Base-by-base conservation (phyloP, 2,113 vertebrate species). In the Psilopogon haemacephalus region DNA sequence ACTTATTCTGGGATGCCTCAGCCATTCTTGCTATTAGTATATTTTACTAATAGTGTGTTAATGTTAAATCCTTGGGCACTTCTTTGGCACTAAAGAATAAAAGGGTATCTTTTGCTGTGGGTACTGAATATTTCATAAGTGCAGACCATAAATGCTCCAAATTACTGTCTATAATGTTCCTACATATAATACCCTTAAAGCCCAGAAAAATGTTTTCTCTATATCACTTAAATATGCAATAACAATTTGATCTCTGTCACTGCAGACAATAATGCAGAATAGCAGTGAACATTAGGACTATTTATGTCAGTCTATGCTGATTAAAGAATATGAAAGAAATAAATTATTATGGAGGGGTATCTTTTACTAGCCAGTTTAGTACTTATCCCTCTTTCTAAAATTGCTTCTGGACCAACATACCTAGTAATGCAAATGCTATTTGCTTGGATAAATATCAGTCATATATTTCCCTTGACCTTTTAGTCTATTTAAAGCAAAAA, bases 401-500 rank as follows among this genome's bases (percentile, higher is more conserved):
- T 84, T 72, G 59, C 78, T 69, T 80, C 40, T 89, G 72, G 84
- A 67, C 64, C 83, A 59, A 60, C 88, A 86, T 86, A 92, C 76
- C 69, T 60, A 64, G 65, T 75, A 85, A 88, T 74, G 37, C 72
- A 89, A 84, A 71, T 93, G 68, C 69, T 75, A 77, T 92, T 90
- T 92, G 26, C 88, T 89, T 94, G 59, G 37, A 84, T 60, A 86
- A 76, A 90, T 88, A 74, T 68, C 87, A 84, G 84, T 68, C 79
- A 72, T 85, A 37, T 52, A 90, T 95, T 92, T 93, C 75, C 91
- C 83, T 92, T 95, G 73, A 95, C 90, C 90, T 83, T 92, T 80
- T 89, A 81, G 54, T 92, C 93, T 95, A 96, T 92, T 94, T 92
- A 87, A 95, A 94, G 74, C 17, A 89, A 92, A 92, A 80, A 55